Evolutionary conservation across 2,797 vertebrate species (phyloP).

Genomic region (Natrix natrix): DNA sequence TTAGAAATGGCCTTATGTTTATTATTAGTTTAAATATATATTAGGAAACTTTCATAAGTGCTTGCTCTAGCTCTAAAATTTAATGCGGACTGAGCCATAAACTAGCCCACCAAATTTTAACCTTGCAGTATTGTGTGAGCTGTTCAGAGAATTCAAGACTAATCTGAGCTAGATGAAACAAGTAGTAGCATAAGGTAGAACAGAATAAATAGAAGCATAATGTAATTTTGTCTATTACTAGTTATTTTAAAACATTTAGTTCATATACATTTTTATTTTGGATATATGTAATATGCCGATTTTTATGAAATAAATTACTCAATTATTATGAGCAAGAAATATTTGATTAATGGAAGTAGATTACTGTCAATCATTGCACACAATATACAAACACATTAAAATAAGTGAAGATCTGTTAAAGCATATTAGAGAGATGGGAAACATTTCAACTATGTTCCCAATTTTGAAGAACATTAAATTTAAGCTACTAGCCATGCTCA

Average conservation of each 20-base stretch:
- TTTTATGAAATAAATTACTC: background rate
- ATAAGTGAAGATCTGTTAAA: background rate
- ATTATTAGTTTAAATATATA: background rate
- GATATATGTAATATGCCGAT: background rate
- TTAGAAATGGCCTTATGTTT: background rate
- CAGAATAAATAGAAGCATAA: background rate
- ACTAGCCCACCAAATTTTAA: background rate
- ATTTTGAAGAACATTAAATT: background rate
- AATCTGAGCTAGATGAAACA: background rate
- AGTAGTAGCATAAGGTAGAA: background rate
- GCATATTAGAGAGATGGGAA: background rate
- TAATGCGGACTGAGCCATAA: background rate
- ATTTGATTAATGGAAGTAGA: background rate
- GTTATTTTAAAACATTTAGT: conserved; percentile 33
- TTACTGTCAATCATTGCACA: background rate
- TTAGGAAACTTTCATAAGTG: background rate
- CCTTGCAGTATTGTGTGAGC: background rate
- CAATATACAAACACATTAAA: background rate
- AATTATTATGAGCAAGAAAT: background rate
- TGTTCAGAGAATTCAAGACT: background rate
- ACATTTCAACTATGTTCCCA: background rate
- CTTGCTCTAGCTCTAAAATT: background rate
- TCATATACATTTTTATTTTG: background rate
- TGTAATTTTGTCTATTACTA: conserved; percentile 32
- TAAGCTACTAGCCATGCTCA: background rate